Evolutionary conservation across 2,888 invertebrate species (phyloP).

Genomic region (Sesia bembeciformis): DNA sequence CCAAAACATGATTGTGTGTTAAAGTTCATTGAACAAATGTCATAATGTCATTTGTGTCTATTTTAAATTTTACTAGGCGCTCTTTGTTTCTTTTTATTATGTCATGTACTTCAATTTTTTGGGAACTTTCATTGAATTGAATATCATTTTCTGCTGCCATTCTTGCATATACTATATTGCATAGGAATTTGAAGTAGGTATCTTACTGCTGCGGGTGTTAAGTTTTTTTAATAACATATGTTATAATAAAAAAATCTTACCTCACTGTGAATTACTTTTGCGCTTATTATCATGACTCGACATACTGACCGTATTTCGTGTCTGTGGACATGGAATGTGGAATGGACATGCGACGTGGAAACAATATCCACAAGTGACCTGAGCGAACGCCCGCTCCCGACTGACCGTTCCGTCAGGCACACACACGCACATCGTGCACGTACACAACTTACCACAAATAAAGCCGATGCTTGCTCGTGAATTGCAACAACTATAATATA

Average conservation of each 20-base stretch:
- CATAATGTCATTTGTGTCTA: conserved; percentile 1
- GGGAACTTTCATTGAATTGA: background rate
- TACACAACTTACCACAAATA: background rate
- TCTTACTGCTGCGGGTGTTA: background rate
- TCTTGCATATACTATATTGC: background rate
- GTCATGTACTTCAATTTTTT: conserved; percentile 6
- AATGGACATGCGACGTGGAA: background rate
- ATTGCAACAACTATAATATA: background rate
- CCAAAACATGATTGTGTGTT: too few relatives aligned
- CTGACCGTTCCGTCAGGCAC: background rate
- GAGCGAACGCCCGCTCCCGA: background rate
- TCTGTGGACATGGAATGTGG: too few relatives aligned
- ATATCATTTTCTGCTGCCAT: background rate
- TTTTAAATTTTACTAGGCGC: conserved; percentile 5
- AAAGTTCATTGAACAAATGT: too few relatives aligned
- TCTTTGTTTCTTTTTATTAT: conserved; percentile 7
- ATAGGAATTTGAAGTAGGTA: background rate
- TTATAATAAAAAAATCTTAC: background rate
- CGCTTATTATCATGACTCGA: background rate
- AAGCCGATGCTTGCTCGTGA: background rate
- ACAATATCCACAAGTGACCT: background rate
- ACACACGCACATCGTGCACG: background rate
- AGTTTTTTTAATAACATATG: background rate
- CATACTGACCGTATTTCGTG: background rate
- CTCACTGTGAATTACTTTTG: background rate